These are phyloP conservation scores for Plebejus anna DNA, from an alignment of 2,888 invertebrate genomes.

Conservation along the genomic window DNA sequence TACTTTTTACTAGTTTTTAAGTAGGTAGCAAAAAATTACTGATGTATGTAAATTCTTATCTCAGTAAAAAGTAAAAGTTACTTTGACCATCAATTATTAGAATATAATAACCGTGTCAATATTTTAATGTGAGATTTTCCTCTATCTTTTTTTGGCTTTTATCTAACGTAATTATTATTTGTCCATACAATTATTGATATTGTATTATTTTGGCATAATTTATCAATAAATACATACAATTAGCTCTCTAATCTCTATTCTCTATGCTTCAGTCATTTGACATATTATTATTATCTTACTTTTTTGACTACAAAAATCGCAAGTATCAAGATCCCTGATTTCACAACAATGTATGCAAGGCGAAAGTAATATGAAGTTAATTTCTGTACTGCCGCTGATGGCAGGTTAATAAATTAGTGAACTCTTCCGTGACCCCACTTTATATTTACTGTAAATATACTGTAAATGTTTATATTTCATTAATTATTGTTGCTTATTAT, in stretches of 20 bases:
- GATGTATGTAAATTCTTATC: not conserved
- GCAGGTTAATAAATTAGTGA: slow-evolving; percentile 75
- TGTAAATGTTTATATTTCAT: slow-evolving; percentile 36
- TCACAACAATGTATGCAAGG: slow-evolving; percentile 54
- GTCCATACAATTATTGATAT: no score
- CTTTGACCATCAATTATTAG: not conserved
- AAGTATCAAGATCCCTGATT: slow-evolving; percentile 48
- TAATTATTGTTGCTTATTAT: slow-evolving; percentile 32
- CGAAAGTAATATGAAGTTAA: slow-evolving; percentile 70
- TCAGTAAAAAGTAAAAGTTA: not conserved
- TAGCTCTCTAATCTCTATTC: no score
- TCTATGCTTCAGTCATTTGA: not conserved
- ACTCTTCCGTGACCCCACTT: slow-evolving; percentile 55
- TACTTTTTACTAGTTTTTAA: not conserved
- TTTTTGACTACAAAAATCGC: slow-evolving; percentile 26
- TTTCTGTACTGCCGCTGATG: slow-evolving; percentile 68
- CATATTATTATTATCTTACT: not conserved
- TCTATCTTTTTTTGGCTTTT: not conserved
- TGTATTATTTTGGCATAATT: no score
- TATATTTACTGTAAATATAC: slow-evolving; percentile 43
- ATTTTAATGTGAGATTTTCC: not conserved
- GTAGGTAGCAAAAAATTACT: slow-evolving; percentile 3
- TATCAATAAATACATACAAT: no score
- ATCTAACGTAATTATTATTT: not conserved
- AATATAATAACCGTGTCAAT: not conserved